phyloP scores from a whole-genome alignment of 2,888 invertebrate genomes.

The Andricus quercusramuli region DNA sequence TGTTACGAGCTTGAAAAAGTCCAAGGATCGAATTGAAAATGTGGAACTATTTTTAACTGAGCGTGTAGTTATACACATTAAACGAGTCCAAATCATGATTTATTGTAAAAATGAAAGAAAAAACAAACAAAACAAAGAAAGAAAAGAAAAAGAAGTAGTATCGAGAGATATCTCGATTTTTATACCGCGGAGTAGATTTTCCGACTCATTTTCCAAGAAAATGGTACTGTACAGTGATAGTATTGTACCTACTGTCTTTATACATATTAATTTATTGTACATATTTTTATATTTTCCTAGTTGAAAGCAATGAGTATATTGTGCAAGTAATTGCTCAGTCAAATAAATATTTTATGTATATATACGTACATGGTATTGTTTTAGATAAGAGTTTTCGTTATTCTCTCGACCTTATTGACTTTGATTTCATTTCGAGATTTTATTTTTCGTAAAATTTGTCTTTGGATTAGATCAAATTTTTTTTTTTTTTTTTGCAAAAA shows the following conservation, averaged over 20 bases:
- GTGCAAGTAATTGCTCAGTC: slow-evolving; percentile 72
- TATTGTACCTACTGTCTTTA: slow-evolving; percentile 58
- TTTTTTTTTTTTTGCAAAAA: background rate
- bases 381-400: slow-evolving; percentile 65
- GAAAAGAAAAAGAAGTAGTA: background rate
- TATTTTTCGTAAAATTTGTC: background rate
- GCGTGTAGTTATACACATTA: background rate
- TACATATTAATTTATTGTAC: slow-evolving; percentile 73
- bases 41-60: background rate
- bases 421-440: slow-evolving; percentile 6
- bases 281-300: slow-evolving; percentile 77
- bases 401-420: background rate
- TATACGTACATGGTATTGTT: slow-evolving; percentile 61
- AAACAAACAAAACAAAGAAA: too few relatives aligned
- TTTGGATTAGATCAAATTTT: slow-evolving; percentile 17
- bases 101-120: slow-evolving; percentile 4
- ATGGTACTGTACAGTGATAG: slow-evolving; percentile 62
- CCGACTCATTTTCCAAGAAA: slow-evolving; percentile 34
- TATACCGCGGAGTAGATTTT: slow-evolving; percentile 30
- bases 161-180: slow-evolving; percentile 25
- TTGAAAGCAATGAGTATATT: slow-evolving; percentile 66
- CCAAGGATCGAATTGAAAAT: background rate
- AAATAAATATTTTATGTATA: slow-evolving; percentile 75
- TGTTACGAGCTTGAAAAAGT: background rate
- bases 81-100: background rate